Evolutionary conservation across 2,113 vertebrate species (phyloP), one percentile per base, ranked within the genome.

Genomic region (Corythornis cristatus): DNA sequence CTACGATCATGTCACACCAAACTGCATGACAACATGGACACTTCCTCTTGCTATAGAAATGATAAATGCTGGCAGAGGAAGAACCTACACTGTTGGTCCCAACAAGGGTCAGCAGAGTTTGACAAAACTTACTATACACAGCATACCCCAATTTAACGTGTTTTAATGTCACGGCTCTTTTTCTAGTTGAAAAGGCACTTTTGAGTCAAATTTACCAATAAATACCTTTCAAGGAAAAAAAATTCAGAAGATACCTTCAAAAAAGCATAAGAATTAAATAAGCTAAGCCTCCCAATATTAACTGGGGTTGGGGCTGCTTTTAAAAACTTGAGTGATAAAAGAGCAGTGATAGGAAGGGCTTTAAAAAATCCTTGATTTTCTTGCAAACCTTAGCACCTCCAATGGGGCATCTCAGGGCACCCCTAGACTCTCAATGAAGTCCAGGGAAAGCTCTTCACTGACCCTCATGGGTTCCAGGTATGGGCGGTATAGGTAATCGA

Each of bases 1-100:
- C 1, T 3, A 50, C 9, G 3, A 35, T 35, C 1, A 0, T 1
- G 12, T 40, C 61, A 28, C 61, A 4, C 8, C 12, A 14, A 75
- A 40, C 46, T 12, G 19, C 56, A 15, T 3, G 21, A 57, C 70
- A 64, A 73, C 1, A 15, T 11, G 35, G 20, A 28, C 1, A 2
- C 2, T 48, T 42, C 20, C 35, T 77, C 9, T 42, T 53, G 15
- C 42, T 46, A 11, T 1, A 43, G 75, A 57, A 64, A 56, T 8
- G 16, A 42, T 10, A 81, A 35, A 18, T 1, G 0, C 15, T 51
- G 40, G 54, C 54, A 82, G 65, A 77, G 57, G 37, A 83, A 86
- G 33, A 70, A 54, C 0, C 0, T 20, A 20, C 7, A 40, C 3
- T 50, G 23, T 45, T 50, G 50, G 20, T 54, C 40, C 33, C 40